A percentile compares a stretch with the other conserved stretches of the same genome.
phyloP scores from a whole-genome alignment of 2,113 vertebrate genomes.

The Prolemur simus region DNA sequence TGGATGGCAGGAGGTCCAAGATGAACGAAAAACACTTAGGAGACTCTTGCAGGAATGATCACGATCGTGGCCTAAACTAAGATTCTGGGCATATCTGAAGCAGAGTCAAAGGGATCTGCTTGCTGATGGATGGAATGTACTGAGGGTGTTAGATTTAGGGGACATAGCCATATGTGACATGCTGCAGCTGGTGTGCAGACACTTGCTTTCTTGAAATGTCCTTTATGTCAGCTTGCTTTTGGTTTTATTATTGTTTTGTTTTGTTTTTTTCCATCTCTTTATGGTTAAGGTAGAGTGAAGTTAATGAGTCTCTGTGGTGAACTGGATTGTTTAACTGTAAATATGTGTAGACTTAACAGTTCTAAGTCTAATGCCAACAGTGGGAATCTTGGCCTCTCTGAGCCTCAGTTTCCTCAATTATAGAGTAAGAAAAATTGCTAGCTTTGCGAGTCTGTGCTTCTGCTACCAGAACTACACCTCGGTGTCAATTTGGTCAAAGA shows the following conservation, averaged over 20 bases:
- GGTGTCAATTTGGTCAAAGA: neutral
- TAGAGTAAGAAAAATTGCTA: neutral
- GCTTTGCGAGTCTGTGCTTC: neutral
- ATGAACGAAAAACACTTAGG: neutral
- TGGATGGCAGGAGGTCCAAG: rapidly evolving
- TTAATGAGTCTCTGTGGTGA: neutral
- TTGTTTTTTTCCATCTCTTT: neutral
- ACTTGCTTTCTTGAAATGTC: neutral
- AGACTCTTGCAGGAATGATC: neutral
- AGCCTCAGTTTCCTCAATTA: neutral
- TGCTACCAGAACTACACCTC: neutral
- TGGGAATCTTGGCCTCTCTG: neutral
- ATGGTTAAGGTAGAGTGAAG: neutral
- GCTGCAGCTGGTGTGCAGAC: neutral
- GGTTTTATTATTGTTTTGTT: neutral
- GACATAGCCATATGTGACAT: neutral
- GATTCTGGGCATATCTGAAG: neutral
- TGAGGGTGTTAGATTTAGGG: neutral
- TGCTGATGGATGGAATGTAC: neutral
- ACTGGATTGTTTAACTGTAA: neutral
- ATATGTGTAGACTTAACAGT: neutral
- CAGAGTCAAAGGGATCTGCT: neutral
- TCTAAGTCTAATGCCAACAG: neutral
- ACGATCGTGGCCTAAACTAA: too few relatives aligned
- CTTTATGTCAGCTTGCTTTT: neutral